Percentiles rank a stretch among this genome's conserved stretches.
Evolutionary conservation across 2,888 invertebrate species (phyloP).

Genomic region (Conomelus anceps): DNA sequence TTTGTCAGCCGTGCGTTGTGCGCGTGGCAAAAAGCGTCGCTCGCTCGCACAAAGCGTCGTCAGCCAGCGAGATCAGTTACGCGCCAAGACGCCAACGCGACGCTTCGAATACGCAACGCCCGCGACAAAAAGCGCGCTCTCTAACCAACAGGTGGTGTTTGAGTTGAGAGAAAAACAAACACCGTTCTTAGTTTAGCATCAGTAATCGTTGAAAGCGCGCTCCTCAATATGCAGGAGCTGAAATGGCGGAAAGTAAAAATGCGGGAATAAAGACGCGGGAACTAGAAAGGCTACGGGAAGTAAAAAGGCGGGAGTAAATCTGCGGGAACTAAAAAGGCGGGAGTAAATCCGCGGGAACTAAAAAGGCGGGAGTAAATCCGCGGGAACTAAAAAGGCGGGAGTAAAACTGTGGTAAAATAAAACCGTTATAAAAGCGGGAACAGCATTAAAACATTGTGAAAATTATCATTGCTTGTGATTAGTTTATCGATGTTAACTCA

Average conservation of each 20-base stretch:
- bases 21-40: background rate
- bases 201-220: background rate
- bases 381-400: background rate
- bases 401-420: background rate
- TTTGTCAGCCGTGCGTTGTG: background rate
- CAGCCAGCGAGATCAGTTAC: background rate
- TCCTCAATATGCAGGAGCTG: background rate
- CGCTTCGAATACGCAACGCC: background rate
- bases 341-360: background rate
- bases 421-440: background rate
- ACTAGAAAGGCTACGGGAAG: background rate
- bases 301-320: background rate
- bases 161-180: background rate
- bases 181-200: background rate
- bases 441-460: background rate
- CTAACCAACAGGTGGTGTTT: background rate
- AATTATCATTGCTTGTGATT: background rate
- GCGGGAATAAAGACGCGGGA: background rate
- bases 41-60: background rate
- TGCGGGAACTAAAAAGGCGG: too few relatives aligned
- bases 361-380: background rate
- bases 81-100: background rate
- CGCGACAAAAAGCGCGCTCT: too few relatives aligned
- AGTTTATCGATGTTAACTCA: background rate
- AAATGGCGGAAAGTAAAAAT: background rate